Evolutionary conservation across 2,888 invertebrate genomes (phyloP), one percentile per base, ranked within the genome.

Genomic region (Orthosia incerta): DNA sequence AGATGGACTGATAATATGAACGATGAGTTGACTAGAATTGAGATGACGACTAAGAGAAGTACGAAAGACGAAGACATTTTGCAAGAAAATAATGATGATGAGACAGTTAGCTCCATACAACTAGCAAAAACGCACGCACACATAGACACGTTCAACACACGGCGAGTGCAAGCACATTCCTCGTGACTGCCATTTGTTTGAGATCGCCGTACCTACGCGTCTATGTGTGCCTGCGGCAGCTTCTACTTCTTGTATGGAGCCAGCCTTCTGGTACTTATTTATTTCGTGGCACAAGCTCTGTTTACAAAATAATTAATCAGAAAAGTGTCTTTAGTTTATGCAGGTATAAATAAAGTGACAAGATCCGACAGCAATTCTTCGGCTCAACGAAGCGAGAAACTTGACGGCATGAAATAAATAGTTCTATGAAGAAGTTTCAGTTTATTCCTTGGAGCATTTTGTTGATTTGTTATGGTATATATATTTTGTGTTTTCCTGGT

Each of bases 301-400:
- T 73, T 68, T 70, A 61, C 55, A 50, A 71, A 83, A 82, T 85
- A 82, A 78, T 83, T 82, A 82, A 82, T 85, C 56, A 68, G 64
- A 63, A 67, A 16, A 74, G 18, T 68, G 59, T 68, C 68, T 71
- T 60, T 64, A 79, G 61, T 75, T 65, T 61, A 11, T 65, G 26
- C 66, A 71, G 55, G 50, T 71, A 86, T 86, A 88, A 90, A 87
- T 88, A 88, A 86, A 89, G 88, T 84, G 86, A 88, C 86, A 84
- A 74, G 76, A 85, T 71, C 81, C 84, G 76, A 86, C 88, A 65
- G 90, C 90, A 91, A 91, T 90, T 88, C 90, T 77, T 76, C 89
- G 91, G 88, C 86, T 82, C 91, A 91, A 48, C 88, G 91, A 92
- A 91, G 91, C 92, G 89, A 75, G 60, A 86, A 89, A 90, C 86